Conservation (phyloP, 2,888 invertebrate genomes). For the Crossocerus cetratus region DNA sequence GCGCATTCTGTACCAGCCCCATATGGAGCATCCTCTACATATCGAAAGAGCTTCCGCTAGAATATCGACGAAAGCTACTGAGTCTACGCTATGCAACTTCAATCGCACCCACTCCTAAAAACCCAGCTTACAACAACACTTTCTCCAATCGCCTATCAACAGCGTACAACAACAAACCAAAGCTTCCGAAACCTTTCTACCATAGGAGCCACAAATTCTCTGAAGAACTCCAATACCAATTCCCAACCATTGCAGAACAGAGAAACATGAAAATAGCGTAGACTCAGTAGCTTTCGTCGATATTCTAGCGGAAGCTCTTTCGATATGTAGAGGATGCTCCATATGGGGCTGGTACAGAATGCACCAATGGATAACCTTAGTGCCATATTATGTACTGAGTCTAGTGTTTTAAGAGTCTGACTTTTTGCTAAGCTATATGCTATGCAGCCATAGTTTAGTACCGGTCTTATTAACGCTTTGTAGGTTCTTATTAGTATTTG, state of each 20-base stretch:
- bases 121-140: background rate
- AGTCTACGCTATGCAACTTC: background rate
- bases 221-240: background rate
- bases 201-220: background rate
- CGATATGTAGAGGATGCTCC: background rate
- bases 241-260: background rate
- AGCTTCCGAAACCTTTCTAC: background rate
- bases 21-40: background rate
- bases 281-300: background rate
- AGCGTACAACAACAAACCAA: background rate
- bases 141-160: background rate
- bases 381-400: background rate
- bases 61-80: background rate
- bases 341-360: background rate
- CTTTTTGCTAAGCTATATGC: background rate
- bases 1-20: too few species aligned
- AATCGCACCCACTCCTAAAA: background rate
- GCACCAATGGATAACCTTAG: background rate
- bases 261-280: background rate
- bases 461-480: background rate
- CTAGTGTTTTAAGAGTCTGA: background rate
- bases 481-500: background rate
- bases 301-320: background rate
- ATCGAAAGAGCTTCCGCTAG: background rate
- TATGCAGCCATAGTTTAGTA: slow-evolving; percentile 1